Conservation (phyloP, 2,888 invertebrate species). For the Pharmacophagus antenor region DNA sequence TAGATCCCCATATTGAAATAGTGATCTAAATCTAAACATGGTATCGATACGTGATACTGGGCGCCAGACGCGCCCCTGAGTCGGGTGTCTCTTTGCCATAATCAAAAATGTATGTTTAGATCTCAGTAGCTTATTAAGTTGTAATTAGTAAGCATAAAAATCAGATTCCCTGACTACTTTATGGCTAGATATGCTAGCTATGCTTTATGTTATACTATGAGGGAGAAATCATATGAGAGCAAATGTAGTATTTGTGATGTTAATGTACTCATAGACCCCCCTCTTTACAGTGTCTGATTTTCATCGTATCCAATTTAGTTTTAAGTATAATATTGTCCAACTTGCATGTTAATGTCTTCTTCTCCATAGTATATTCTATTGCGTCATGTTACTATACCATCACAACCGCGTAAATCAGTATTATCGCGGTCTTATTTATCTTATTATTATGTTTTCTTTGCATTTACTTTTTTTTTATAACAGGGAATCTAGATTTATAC, state of each 20-base stretch:
- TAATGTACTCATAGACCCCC: conserved; percentile 1
- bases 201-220: no score
- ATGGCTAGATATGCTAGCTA: no score
- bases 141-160: conserved; percentile 42
- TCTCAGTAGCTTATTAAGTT: conserved; percentile 71
- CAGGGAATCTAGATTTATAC: not conserved
- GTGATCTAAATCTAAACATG: conserved; percentile 24
- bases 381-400: not conserved
- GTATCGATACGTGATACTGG: conserved; percentile 34
- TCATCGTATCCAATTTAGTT: conserved; percentile 7
- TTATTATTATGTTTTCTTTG: no score
- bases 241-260: conserved; percentile 37
- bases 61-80: conserved; percentile 29
- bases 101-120: conserved; percentile 60
- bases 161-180: conserved; percentile 36
- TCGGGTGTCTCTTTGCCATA: conserved; percentile 55
- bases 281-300: conserved; percentile 5
- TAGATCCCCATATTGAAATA: conserved; percentile 33
- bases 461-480: conserved; percentile 1
- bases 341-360: conserved; percentile 47
- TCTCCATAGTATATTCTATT: conserved; percentile 31
- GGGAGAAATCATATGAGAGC: conserved; percentile 47
- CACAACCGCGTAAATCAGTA: not conserved
- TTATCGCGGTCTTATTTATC: not conserved
- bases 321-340: conserved; percentile 27